Conservation (phyloP, 92 coral and sea anemone genomes). For the Phenganax stokvisi region DNA sequence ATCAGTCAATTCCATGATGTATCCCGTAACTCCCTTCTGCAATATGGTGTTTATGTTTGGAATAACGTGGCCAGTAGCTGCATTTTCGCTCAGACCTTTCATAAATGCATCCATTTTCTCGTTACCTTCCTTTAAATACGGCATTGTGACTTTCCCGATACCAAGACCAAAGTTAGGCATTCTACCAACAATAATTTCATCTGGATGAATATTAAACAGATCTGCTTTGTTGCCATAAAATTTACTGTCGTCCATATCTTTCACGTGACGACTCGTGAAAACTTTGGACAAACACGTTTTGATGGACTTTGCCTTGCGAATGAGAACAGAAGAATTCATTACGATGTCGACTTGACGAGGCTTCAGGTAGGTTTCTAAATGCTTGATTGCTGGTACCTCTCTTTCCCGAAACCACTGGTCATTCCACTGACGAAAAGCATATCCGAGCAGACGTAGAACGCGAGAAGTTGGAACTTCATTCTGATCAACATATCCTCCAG, state of each 20-base stretch:
- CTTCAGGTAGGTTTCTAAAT: conserved; percentile 37
- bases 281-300: conserved; percentile 49
- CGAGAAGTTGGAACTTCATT: conserved; percentile 67
- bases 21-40: conserved; percentile 53
- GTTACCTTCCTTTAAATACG: conserved; percentile 56
- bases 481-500: conserved; percentile 53
- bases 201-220: conserved; percentile 59
- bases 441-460: conserved; percentile 54
- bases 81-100: conserved; percentile 72
- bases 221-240: conserved; percentile 65
- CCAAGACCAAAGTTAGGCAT: conserved; percentile 66
- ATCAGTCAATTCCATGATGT: conserved; percentile 49
- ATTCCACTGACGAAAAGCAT: conserved; percentile 68
- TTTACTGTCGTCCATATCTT: conserved; percentile 38
- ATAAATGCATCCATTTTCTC: conserved; percentile 68
- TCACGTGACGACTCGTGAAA: conserved; percentile 47
- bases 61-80: conserved; percentile 65
- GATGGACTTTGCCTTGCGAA: conserved; percentile 66
- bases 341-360: conserved; percentile 15
- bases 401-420: conserved; percentile 70
- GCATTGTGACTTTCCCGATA: conserved; percentile 66
- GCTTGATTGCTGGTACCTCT: conserved; percentile 59
- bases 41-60: conserved; percentile 55
- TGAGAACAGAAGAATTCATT: conserved; percentile 49
- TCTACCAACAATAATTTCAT: conserved; percentile 66